phyloP scores from a whole-genome alignment of 2,113 vertebrate genomes.

The Peromyscus leucopus region DNA sequence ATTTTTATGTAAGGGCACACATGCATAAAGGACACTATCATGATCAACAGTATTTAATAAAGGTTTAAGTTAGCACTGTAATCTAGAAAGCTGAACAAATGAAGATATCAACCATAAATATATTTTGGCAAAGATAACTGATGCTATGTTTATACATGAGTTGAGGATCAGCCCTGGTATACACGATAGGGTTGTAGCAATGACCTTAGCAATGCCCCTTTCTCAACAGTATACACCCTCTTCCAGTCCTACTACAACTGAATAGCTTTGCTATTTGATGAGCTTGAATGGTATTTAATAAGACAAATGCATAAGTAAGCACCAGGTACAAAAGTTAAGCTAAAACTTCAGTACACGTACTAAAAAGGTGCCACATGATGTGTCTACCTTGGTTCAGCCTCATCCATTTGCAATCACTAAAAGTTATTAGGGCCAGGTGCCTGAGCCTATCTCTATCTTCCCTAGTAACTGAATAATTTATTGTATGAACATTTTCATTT shows the following conservation, averaged over 20 bases:
- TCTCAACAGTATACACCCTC: not conserved
- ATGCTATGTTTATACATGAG: not conserved
- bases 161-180: not conserved
- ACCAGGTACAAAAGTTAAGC: not conserved
- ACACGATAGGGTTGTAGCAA: not conserved
- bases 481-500: slow-evolving; percentile 64
- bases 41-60: not conserved
- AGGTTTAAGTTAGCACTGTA: not conserved
- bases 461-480: slow-evolving; percentile 26
- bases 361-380: not conserved
- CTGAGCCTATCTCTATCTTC: not conserved
- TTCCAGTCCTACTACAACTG: not conserved
- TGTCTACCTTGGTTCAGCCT: not conserved
- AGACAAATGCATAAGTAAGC: not conserved
- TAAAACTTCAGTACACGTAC: not conserved
- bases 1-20: not conserved
- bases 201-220: not conserved
- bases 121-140: not conserved
- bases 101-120: not conserved
- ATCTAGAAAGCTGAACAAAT: not conserved
- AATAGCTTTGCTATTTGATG: not conserved
- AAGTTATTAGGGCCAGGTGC: not conserved
- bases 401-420: slow-evolving; percentile 32
- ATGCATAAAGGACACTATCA: not conserved
- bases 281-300: not conserved